Conservation (phyloP, 2,113 vertebrate species). For the Cynopterus brachyotis region DNA sequence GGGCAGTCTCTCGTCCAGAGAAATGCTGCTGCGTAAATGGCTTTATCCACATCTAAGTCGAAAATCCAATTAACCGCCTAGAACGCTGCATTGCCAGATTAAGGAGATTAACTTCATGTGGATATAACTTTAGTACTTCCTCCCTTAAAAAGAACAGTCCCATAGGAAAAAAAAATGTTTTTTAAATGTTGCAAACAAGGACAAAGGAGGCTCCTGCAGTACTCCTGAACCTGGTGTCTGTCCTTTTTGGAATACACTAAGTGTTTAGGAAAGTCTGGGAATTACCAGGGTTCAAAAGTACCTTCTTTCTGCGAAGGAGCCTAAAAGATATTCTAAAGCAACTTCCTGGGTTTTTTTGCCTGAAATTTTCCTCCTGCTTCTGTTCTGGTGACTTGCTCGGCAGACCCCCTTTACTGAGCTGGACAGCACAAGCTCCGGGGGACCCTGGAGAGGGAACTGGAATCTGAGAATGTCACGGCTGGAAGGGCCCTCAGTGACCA, state of each 20-base stretch:
- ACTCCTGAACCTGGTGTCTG: background rate
- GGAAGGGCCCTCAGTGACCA: background rate
- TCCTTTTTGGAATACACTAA: background rate
- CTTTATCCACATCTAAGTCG: background rate
- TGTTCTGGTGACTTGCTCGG: background rate
- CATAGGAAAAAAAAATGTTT: background rate
- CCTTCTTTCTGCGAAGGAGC: conserved; percentile 50
- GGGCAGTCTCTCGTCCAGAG: background rate
- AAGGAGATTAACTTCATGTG: background rate
- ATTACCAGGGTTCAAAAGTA: conserved; percentile 59
- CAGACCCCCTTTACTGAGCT: background rate
- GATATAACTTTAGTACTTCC: background rate
- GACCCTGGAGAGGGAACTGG: background rate
- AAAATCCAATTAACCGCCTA: conserved; percentile 38
- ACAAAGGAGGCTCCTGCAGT: background rate
- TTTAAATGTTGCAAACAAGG: background rate
- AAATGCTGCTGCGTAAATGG: background rate
- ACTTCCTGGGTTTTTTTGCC: background rate
- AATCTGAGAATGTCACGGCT: background rate
- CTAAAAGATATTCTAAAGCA: background rate
- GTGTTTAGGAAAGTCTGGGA: conserved; percentile 61
- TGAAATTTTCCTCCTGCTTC: background rate
- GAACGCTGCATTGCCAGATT: background rate
- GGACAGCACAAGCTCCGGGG: rapidly evolving
- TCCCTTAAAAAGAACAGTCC: background rate